These are phyloP conservation scores for Leptestheria dahalacensis DNA, from an alignment of 1,140 invertebrate species.

Conservation along the genomic window DNA sequence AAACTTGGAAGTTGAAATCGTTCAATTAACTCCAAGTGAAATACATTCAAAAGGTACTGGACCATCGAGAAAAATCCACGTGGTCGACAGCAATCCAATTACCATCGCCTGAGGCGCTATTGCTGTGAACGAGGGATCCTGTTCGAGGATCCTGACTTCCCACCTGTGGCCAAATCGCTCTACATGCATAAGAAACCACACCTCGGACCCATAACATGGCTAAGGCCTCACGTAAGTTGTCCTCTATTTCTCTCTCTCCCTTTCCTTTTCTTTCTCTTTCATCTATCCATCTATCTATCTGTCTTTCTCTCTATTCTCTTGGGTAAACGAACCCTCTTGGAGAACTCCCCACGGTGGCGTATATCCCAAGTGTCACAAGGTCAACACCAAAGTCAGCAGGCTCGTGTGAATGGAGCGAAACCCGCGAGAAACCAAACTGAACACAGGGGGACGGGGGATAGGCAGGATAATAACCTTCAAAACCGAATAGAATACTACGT, in stretches of 20 bases:
- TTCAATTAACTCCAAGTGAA: too few species aligned
- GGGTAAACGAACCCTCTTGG: not conserved
- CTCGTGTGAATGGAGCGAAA: not conserved
- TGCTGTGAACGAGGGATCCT: slow-evolving; percentile 40
- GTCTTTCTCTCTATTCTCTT: too few species aligned
- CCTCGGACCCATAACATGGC: slow-evolving; percentile 39
- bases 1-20: too few species aligned
- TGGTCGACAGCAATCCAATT: slow-evolving; percentile 29
- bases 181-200: slow-evolving; percentile 41
- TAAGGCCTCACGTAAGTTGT: slow-evolving; percentile 41
- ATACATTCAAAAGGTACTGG: slow-evolving; percentile 35
- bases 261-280: not conserved
- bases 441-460: too few species aligned
- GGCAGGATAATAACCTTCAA: not conserved
- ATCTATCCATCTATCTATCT: too few species aligned
- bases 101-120: slow-evolving; percentile 35
- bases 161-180: slow-evolving; percentile 36
- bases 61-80: slow-evolving; percentile 35
- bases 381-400: not conserved
- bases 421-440: too few species aligned
- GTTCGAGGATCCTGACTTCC: slow-evolving; percentile 53
- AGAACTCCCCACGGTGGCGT: not conserved
- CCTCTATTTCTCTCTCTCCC: too few species aligned
- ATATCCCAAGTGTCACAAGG: not conserved
- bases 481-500: not conserved